Evolutionary conservation across 2,113 vertebrate genomes (phyloP), one percentile per base, ranked within the genome.

Genomic region (Colossoma macropomum): DNA sequence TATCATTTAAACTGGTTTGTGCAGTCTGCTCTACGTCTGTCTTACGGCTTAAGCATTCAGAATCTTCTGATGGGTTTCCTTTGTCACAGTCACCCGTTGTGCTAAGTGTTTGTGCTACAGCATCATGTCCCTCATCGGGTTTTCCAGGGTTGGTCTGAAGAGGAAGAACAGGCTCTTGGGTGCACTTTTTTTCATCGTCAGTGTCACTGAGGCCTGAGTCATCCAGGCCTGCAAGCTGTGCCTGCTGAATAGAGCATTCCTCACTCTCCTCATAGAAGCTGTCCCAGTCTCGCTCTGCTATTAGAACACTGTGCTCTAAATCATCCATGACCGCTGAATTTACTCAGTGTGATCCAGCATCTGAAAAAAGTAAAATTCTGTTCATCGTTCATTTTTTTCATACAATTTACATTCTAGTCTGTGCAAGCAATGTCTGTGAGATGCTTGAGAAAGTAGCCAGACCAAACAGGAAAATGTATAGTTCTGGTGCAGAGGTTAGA

Each of bases 241-340:
- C 94, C 9, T 93, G 95, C 2, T 84, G 86, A 74, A 97, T 88
- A 80, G 85, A 72, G 87, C 97, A 99, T 89, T 97, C 96, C 54
- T 97, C 97, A 0, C 95, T 86, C 0, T 95, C 91, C 16, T 87
- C 91, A 0, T 89, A 92, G 91, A 99, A 98, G 85, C 93, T 94
- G 0, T 92, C 92, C 97, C 98, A 98, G 80, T 98, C 97, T 23
- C 88, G 88, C 80, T 98, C 96, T 0, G 93, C 95, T 86, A 97
- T 95, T 87, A 94, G 92, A 85, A 99, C 93, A 80, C 97, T 98
- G 91, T 98, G 97, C 90, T 98, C 96, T 56, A 99, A 95, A 89
- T 98, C 95, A 85, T 98, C 98, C 98, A 99, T 99, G 52, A 48
- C 75, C 72, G 83, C 38, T 45, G 21, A 27, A 30, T 59, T 62